A percentile compares a stretch with the other conserved stretches of the same genome.
These are phyloP conservation scores for Mantis religiosa DNA, from an alignment of 2,888 invertebrate genomes.

Conservation along the genomic window DNA sequence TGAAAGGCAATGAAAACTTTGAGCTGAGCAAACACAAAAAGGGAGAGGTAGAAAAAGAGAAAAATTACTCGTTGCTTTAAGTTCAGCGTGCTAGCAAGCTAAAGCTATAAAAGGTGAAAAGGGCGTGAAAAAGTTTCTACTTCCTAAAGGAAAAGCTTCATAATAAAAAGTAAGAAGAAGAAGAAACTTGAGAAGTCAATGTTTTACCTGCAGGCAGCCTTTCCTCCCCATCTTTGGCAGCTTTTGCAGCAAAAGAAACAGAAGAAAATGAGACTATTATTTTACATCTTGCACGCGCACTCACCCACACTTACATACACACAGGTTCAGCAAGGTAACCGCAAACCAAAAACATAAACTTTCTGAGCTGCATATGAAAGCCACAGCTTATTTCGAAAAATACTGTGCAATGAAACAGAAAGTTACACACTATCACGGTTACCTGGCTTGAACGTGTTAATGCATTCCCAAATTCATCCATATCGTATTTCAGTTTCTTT, in stretches of 20 bases:
- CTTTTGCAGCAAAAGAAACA: conserved; percentile 41
- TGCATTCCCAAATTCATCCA: no score
- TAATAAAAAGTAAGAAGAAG: not conserved
- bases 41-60: not conserved
- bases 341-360: not conserved
- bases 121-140: not conserved
- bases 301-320: not conserved
- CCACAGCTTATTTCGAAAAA: not conserved
- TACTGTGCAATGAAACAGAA: no score
- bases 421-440: not conserved
- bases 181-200: not conserved
- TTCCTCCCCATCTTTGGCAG: conserved; percentile 65
- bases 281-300: not conserved
- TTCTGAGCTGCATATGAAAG: not conserved
- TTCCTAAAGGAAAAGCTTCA: not conserved
- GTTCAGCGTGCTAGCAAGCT: not conserved
- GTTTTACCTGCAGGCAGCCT: conserved; percentile 61
- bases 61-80: not conserved
- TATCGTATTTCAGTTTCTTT: no score
- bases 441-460: not conserved
- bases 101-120: not conserved
- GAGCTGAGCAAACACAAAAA: not conserved
- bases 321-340: not conserved
- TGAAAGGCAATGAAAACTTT: not conserved
- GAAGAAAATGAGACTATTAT: not conserved